Conservation (phyloP, 2,888 invertebrate species). For the Yponomeuta sedellus region DNA sequence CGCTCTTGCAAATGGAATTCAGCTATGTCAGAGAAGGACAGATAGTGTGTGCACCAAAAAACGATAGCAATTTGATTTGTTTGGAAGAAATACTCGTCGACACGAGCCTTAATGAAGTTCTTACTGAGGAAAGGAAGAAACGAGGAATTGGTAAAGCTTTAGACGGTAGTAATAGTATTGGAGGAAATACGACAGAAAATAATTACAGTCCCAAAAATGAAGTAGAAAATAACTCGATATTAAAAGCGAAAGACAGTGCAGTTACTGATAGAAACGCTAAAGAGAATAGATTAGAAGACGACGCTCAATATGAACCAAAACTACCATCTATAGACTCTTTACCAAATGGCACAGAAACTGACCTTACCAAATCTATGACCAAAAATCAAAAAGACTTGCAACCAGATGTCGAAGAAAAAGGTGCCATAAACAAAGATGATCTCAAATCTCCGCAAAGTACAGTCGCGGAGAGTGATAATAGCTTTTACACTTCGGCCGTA, state of each 20-base stretch:
- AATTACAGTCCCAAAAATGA: too few species aligned
- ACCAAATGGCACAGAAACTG: too few species aligned
- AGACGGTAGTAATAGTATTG: too few species aligned
- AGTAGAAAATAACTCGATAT: not conserved
- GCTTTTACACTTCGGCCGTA: slow-evolving; percentile 47
- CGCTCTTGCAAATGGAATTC: slow-evolving; percentile 48
- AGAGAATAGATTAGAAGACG: not conserved
- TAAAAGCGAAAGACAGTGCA: not conserved
- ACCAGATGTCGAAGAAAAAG: not conserved
- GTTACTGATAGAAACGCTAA: not conserved
- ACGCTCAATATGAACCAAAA: not conserved
- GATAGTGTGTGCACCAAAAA: slow-evolving; percentile 42
- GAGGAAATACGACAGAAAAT: too few species aligned
- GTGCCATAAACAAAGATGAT: slow-evolving; percentile 15
- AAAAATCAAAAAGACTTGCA: too few species aligned
- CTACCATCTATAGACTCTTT: too few species aligned
- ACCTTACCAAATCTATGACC: not conserved
- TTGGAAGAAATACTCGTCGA: slow-evolving; percentile 38
- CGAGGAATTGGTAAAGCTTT: too few species aligned
- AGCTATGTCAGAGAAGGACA: slow-evolving; percentile 39
- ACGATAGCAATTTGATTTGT: slow-evolving; percentile 51
- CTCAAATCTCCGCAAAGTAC: slow-evolving; percentile 12
- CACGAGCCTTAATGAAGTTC: too few species aligned
- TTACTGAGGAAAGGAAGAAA: too few species aligned
- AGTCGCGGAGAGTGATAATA: not conserved